Conservation (phyloP, 2,113 vertebrate genomes). For the Maccullochella peelii region DNA sequence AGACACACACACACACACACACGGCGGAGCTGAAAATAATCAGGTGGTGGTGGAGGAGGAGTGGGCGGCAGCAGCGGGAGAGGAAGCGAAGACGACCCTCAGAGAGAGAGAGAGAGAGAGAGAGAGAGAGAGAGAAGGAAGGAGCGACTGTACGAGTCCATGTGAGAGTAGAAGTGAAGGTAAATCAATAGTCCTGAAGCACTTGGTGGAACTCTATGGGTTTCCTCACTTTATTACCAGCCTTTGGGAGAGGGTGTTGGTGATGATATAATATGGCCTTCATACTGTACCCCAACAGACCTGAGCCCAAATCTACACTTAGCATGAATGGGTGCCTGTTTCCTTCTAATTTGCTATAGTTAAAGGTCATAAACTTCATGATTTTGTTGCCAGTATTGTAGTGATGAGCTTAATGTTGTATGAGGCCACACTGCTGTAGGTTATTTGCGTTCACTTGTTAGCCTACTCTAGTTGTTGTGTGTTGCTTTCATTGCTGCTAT, state of each 20-base stretch:
- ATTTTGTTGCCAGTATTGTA: neutral
- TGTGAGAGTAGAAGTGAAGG: conserved; percentile 62
- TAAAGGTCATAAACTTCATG: neutral
- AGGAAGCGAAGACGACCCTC: conserved; percentile 64
- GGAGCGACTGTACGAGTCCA: conserved; percentile 42
- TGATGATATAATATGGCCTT: conserved; percentile 8
- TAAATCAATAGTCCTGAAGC: conserved; percentile 66
- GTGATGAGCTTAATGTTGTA: neutral
- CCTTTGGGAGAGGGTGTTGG: neutral
- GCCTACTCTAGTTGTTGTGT: neutral
- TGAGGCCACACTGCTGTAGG: neutral
- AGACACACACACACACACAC: conserved; percentile 23
- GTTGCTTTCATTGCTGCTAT: neutral
- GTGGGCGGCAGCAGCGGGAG: conserved; percentile 59
- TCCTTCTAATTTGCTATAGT: neutral
- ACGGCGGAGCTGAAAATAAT: conserved; percentile 73
- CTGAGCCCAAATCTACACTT: neutral
- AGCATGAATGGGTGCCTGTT: neutral
- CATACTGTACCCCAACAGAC: conserved; percentile 13
- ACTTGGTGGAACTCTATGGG: conserved; percentile 54
- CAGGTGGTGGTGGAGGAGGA: conserved; percentile 66
- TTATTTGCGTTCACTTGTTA: neutral
- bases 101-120: conserved; percentile 44
- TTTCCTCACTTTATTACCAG: conserved; percentile 61
- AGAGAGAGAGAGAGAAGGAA: conserved; percentile 46